A percentile compares a stretch with the other conserved stretches of the same genome.
Conservation (phyloP, 2,888 invertebrate genomes). For the Yponomeuta evonymella region DNA sequence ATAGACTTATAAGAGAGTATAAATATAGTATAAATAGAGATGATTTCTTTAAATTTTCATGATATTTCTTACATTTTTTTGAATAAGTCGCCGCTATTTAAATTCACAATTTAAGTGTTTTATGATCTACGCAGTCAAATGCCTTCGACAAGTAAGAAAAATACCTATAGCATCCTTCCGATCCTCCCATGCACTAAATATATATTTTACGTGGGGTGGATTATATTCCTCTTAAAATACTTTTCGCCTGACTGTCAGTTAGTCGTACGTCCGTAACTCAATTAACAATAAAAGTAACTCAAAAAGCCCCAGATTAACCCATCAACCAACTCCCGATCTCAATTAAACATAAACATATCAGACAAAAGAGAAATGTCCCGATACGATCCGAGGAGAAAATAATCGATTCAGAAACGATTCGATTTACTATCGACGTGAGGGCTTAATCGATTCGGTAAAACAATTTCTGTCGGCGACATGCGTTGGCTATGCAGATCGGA, state of each 20-base stretch:
- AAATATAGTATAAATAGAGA: too few relatives aligned
- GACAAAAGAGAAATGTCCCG: conserved; percentile 37
- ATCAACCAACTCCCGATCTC: conserved; percentile 7
- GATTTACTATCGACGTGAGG: conserved; percentile 52
- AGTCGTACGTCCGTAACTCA: not conserved
- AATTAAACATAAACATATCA: conserved; percentile 48
- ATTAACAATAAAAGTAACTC: conserved; percentile 10
- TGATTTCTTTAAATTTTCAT: too few relatives aligned
- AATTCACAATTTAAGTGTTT: too few relatives aligned
- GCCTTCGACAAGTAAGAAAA: too few relatives aligned
- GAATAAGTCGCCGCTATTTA: too few relatives aligned
- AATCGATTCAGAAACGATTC: conserved; percentile 52
- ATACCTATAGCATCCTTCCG: too few relatives aligned
- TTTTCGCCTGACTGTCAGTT: not conserved
- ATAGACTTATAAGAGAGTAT: too few relatives aligned
- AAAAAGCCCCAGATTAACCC: conserved; percentile 11
- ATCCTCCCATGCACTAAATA: too few relatives aligned
- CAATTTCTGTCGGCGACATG: conserved; percentile 61
- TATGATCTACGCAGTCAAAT: too few relatives aligned
- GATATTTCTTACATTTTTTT: too few relatives aligned
- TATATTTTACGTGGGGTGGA: too few relatives aligned
- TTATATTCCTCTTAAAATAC: too few relatives aligned
- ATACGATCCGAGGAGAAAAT: conserved; percentile 17
- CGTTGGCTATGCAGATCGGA: conserved; percentile 52
- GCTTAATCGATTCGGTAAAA: conserved; percentile 69